phyloP scores from a whole-genome alignment of 2,797 vertebrate species.

The Tympanoctomys barrerae region DNA sequence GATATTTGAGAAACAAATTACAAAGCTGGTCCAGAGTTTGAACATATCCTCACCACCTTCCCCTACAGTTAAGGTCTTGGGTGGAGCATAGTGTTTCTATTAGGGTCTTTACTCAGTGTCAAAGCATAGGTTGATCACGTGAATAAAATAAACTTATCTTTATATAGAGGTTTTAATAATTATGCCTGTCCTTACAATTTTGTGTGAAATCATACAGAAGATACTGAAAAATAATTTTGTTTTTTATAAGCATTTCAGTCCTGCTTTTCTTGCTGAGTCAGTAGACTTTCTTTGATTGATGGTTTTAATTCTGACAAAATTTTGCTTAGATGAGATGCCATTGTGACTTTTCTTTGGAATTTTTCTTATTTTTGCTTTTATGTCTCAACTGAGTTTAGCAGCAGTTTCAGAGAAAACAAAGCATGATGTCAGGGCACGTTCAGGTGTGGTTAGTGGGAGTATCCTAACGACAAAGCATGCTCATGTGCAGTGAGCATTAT shows the following conservation, averaged over 20 bases:
- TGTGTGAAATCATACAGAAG: neutral
- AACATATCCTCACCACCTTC: neutral
- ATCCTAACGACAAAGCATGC: neutral
- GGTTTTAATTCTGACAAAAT: conserved; percentile 18
- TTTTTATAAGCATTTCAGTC: neutral
- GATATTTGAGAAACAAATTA: neutral
- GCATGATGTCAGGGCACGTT: neutral
- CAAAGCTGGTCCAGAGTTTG: neutral
- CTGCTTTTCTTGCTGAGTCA: neutral
- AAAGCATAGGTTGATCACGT: neutral
- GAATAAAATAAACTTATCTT: conserved; percentile 9
- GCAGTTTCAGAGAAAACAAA: neutral
- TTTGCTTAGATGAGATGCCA: neutral
- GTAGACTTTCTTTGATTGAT: neutral
- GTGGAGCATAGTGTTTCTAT: neutral
- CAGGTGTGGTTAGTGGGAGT: neutral
- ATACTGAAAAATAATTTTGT: conserved; percentile 18
- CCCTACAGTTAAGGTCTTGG: neutral
- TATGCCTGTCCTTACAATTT: neutral
- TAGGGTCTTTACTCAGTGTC: neutral
- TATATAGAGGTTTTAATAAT: conserved; percentile 4
- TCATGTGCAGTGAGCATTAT: neutral
- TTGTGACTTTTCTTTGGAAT: neutral
- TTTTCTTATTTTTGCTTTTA: conserved; percentile 24
- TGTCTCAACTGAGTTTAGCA: neutral